Conservation (phyloP, 2,888 invertebrate species). For the Junonia oenone region DNA sequence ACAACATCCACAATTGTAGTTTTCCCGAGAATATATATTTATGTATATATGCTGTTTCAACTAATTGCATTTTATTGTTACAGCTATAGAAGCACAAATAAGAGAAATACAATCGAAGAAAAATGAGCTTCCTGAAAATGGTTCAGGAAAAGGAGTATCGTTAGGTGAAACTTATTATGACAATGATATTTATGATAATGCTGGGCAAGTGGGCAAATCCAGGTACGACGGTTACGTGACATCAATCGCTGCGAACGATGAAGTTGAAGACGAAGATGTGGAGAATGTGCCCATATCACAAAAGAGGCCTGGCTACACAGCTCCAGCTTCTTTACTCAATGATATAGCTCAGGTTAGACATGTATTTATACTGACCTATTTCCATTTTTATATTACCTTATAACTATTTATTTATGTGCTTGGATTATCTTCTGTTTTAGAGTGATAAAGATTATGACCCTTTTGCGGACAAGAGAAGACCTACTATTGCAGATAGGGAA, state of each 20-base stretch:
- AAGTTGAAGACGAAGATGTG: constrained; percentile 95
- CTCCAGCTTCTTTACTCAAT: constrained; percentile 92
- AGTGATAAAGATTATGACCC: constrained; percentile 96
- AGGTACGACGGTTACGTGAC: constrained; percentile 97
- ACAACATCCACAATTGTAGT: background rate
- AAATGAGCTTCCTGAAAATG: constrained; percentile 84
- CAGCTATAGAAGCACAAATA: constrained; percentile 97
- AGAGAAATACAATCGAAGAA: constrained; percentile 93
- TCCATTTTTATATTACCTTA: background rate
- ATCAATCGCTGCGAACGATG: constrained; percentile 97
- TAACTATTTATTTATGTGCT: background rate
- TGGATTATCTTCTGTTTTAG: constrained; percentile 55
- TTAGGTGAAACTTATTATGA: constrained; percentile 94
- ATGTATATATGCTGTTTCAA: background rate
- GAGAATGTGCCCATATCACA: constrained; percentile 86
- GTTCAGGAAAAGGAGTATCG: constrained; percentile 88
- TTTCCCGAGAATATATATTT: background rate
- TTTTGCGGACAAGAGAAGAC: constrained; percentile 93
- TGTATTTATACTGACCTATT: background rate
- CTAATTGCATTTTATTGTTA: background rate
- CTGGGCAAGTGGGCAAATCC: constrained; percentile 81
- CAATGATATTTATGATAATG: constrained; percentile 93
- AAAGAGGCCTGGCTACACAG: constrained; percentile 89
- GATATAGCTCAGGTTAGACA: constrained; percentile 91
- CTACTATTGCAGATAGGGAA: constrained; percentile 96